These are phyloP conservation scores for Drosophila albomicans DNA, from an alignment of 1,140 invertebrate species.

Conservation along the genomic window DNA sequence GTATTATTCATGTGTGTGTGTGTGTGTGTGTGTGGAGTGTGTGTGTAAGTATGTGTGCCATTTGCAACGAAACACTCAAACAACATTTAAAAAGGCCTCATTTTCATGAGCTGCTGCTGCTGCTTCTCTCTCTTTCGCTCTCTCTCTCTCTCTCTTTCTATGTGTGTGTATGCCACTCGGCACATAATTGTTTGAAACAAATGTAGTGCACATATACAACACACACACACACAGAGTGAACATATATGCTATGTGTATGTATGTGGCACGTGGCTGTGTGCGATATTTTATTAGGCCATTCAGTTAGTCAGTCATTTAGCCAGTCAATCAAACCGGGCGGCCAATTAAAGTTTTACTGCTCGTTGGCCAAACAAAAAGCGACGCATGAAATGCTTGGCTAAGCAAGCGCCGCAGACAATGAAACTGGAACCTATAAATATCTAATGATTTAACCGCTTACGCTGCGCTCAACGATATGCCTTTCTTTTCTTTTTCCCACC, in stretches of 20 bases:
- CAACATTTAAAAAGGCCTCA: conserved; percentile 81
- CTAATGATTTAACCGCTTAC: conserved; percentile 49
- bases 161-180: conserved; percentile 57
- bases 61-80: conserved; percentile 78
- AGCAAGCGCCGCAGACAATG: conserved; percentile 42
- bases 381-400: conserved; percentile 12
- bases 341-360: conserved; percentile 79
- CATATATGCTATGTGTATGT: conserved; percentile 25
- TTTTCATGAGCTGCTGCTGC: conserved; percentile 70
- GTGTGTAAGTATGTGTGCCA: conserved; percentile 43
- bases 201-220: conserved; percentile 69
- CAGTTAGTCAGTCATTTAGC: conserved; percentile 79
- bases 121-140: background rate
- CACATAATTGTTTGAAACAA: conserved; percentile 80
- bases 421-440: conserved; percentile 49
- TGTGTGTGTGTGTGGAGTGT: conserved; percentile 4
- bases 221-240: conserved; percentile 51
- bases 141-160: conserved; percentile 1
- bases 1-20: conserved; percentile 22
- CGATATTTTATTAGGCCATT: conserved; percentile 79
- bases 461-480: background rate
- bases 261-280: conserved; percentile 28
- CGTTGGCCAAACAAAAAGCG: conserved; percentile 49
- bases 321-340: conserved; percentile 75
- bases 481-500: too few species aligned